These are phyloP conservation scores for Leucoma salicis DNA, from an alignment of 2,888 invertebrate species.

Conservation along the genomic window DNA sequence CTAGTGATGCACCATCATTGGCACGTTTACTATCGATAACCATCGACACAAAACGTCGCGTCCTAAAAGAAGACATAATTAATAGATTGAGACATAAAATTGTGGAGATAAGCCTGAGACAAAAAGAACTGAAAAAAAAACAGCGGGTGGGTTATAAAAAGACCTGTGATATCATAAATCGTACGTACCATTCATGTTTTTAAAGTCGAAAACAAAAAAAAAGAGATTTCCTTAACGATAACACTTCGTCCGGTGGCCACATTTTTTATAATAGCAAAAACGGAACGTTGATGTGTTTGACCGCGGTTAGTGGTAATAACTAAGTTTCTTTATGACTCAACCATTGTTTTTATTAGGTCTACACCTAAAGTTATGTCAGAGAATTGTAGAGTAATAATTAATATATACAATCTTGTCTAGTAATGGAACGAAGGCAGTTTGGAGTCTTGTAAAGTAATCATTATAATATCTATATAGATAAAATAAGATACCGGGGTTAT, in stretches of 20 bases:
- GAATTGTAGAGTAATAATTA: background rate
- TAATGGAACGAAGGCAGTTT: background rate
- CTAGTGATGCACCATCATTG: constrained; percentile 47
- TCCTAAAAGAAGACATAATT: constrained; percentile 76
- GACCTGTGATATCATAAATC: constrained; percentile 79
- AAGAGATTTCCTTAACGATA: constrained; percentile 78
- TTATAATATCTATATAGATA: background rate
- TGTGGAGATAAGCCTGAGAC: constrained; percentile 61
- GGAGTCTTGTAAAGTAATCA: background rate
- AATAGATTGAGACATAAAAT: constrained; percentile 80
- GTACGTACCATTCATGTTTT: constrained; percentile 78
- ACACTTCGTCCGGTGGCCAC: constrained; percentile 70
- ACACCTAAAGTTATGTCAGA: constrained; percentile 1
- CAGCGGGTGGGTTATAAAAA: constrained; percentile 69
- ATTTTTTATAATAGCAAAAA: constrained; percentile 51
- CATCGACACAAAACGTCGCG: constrained; percentile 60
- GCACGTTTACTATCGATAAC: constrained; percentile 55
- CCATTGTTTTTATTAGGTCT: constrained; percentile 23
- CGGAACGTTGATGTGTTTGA: constrained; percentile 44
- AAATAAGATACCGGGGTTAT: background rate
- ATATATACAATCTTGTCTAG: background rate
- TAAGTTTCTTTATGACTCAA: constrained; percentile 25
- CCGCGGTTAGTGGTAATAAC: constrained; percentile 34
- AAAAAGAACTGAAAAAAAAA: constrained; percentile 53
- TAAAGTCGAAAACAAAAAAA: constrained; percentile 57